Evolutionary conservation across 2,888 invertebrate species (phyloP).

Genomic region (Arrhopalites spinosus): DNA sequence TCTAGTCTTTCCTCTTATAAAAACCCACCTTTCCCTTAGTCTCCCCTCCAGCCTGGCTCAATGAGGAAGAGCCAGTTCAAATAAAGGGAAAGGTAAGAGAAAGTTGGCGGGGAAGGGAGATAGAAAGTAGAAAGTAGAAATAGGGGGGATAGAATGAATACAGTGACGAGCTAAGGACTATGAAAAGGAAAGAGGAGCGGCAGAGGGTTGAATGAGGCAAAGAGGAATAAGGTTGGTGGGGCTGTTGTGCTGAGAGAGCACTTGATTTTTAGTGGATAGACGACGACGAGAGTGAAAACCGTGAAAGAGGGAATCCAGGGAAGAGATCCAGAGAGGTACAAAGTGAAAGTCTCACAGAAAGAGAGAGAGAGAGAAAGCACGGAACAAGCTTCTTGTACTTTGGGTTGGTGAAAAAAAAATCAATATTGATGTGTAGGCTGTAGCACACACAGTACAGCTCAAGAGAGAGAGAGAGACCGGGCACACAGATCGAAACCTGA

Average conservation of each 20-base stretch:
- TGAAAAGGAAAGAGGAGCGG: background rate
- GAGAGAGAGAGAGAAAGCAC: background rate
- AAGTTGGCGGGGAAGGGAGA: background rate
- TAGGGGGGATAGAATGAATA: no score
- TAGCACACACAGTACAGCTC: background rate
- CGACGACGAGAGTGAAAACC: conserved; percentile 9
- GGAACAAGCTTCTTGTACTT: background rate
- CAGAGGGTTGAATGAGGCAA: background rate
- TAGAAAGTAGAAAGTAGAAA: no score
- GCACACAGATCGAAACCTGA: conserved; percentile 45
- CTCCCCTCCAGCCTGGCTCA: no score
- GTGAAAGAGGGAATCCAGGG: conserved; percentile 16
- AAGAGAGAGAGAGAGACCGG: conserved; percentile 16
- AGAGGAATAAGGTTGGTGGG: background rate
- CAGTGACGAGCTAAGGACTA: no score
- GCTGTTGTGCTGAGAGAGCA: conserved; percentile 7
- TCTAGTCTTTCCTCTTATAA: no score
- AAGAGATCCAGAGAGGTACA: background rate
- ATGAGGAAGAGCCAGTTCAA: no score
- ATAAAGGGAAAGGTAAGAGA: background rate
- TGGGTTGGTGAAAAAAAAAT: conserved; percentile 41
- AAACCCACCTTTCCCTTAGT: no score
- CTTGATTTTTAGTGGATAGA: conserved; percentile 9
- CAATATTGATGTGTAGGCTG: conserved; percentile 44
- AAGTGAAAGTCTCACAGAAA: background rate